Evolutionary conservation across 1,140 invertebrate species (phyloP).

Genomic region (Bombus ignitus): DNA sequence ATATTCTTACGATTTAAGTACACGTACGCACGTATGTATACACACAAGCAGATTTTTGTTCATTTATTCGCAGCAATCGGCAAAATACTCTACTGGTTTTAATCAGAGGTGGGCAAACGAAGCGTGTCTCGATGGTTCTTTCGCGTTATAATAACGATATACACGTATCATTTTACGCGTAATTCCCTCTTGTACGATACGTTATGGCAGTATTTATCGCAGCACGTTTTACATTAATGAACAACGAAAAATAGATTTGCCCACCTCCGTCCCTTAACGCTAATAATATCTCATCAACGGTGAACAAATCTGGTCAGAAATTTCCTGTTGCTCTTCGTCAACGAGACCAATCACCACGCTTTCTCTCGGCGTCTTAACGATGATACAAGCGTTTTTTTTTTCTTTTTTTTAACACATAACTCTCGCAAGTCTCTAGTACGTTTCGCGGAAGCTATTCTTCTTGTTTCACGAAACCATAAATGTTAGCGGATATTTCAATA

Average conservation of each 20-base stretch:
- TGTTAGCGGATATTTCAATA: not conserved
- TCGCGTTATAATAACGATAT: not conserved
- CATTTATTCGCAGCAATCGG: constrained; percentile 26
- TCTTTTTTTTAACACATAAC: not conserved
- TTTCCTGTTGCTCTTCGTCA: not conserved
- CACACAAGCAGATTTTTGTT: constrained; percentile 39
- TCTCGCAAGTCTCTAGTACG: not conserved
- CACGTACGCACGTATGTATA: constrained; percentile 37
- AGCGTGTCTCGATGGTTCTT: constrained; percentile 5
- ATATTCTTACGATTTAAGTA: constrained; percentile 60
- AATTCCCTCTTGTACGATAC: not conserved
- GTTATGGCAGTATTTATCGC: constrained; percentile 26
- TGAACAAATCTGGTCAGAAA: constrained; percentile 8
- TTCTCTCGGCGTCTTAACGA: not conserved
- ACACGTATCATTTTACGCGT: not conserved
- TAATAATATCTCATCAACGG: not conserved
- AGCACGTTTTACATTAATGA: not conserved
- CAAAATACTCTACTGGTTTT: constrained; percentile 22
- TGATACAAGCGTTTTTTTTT: constrained; percentile 1
- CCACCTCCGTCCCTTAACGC: not conserved
- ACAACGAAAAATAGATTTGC: constrained; percentile 5
- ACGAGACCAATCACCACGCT: not conserved
- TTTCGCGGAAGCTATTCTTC: not conserved
- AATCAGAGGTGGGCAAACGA: constrained; percentile 19
- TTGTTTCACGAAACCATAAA: not conserved